phyloP scores from a whole-genome alignment of 2,797 vertebrate genomes.

The Fundulus diaphanus region DNA sequence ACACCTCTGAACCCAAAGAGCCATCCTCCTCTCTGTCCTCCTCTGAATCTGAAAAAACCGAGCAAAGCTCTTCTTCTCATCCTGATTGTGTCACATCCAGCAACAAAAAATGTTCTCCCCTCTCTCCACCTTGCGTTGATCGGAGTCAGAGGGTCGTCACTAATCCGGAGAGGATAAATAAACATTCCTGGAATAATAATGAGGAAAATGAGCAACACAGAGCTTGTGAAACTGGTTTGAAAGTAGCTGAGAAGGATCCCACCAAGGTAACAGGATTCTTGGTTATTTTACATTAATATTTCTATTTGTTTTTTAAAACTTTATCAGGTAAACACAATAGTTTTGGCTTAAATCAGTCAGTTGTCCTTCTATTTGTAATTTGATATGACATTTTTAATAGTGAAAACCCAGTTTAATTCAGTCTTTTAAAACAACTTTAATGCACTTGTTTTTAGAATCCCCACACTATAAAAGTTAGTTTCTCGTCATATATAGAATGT shows the following conservation, averaged over 20 bases:
- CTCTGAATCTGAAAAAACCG: constrained; percentile 11
- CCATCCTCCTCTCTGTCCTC: not conserved
- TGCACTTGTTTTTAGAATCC: no score
- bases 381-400: not conserved
- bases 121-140: not conserved
- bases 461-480: no score
- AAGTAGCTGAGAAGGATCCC: constrained; percentile 24
- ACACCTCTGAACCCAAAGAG: constrained; percentile 23
- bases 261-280: constrained; percentile 49
- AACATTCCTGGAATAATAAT: not conserved
- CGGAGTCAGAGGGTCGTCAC: constrained; percentile 6
- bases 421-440: not conserved
- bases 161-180: not conserved
- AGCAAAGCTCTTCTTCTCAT: not conserved
- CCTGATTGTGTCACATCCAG: not conserved
- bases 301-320: not conserved
- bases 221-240: not conserved
- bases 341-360: not conserved
- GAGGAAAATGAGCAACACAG: constrained; percentile 10
- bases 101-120: not conserved
- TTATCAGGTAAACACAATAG: not conserved
- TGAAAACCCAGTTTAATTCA: not conserved
- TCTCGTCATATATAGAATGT: no score
- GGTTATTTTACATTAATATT: not conserved
- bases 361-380: no score